Base-by-base conservation (phyloP, 2,797 vertebrate genomes). In the Chloroceryle inda region DNA sequence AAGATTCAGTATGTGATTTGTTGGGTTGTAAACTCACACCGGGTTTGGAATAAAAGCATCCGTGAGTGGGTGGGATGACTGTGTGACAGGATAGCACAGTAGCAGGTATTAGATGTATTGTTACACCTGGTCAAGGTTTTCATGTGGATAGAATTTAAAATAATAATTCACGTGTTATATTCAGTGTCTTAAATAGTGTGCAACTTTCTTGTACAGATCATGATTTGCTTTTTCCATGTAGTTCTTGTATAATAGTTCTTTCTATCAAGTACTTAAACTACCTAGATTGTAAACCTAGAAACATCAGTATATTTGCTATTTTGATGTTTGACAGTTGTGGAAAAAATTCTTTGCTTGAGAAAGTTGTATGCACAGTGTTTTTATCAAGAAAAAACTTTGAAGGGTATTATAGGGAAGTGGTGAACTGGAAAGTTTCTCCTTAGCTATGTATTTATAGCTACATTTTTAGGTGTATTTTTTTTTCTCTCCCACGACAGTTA, bases 81-180 rank as follows among this genome's bases (percentile, higher is more conserved):
- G 18, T 10, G 11, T 38, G 31, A n/a, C 11, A 22, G 52, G 14
- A 14, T 42, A 21, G 37, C 13, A 2, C 20, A 38, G 9, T 16
- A 37, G 19, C 11, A 6, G 0, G 0, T 38, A 11, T 7, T 27
- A 55, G 47, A 10, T 64, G n/a, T 49, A 24, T 53, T 5, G 5
- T 18, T 21, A 23, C 9, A 21, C 9, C 9, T 38, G 5, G 13
- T 58, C 22, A 42, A 45, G 19, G n/a, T 67, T 81, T 66, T 50
- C 4, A 3, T 35, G 21, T 29, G 31, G 12, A 49, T 67, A 21
- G 44, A 31, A n/a, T 40, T 49, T 13, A 33, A 55, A 56, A 42
- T 52, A 45, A 11, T 29, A 44, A 38, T 55, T 68, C 1, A 11
- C 2, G 1, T 17, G 3, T 29, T 23, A 4, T 13, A 45, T 47